Base-by-base conservation (phyloP, 1,140 invertebrate species). In the Aphidius ervi region DNA sequence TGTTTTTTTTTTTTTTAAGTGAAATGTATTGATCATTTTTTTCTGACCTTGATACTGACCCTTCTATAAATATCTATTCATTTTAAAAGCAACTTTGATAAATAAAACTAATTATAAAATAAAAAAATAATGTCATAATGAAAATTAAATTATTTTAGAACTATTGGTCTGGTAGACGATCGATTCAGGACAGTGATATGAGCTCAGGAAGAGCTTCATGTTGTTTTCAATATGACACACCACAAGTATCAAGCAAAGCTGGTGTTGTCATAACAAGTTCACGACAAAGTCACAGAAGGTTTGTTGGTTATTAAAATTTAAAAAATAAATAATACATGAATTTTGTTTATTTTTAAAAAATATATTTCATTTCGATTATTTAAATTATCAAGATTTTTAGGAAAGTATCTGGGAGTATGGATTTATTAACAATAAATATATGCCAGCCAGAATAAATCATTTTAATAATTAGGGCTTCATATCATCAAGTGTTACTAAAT, bases 261-360 rank as follows among this genome's bases (percentile, higher is more conserved):
- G 94, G 94, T 5, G 93, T 95, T 7, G 93, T 96, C 9, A 93
- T 97, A n/a, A 96, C 93, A 1, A 95, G 92, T 39, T 94, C 91
- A 68, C 80, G 94, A 48, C 89, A 93, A 71, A 94, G 93, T 3
- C 91, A 94, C 69, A 77, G 94, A 78, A 90, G 93, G 91, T 94
- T 82, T 75, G 71, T 75, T 61, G 53, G 20, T 9, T 53, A 46
- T 48, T 42, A 20, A 9, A 9, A 45, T 56, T 9, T 3, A 1
- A 6, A 43, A 43, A 43, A 43, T 6, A 43, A 6, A 43, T 43
- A 9, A 6, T 16, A 16, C 16, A 16, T 16, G 16, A 16, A 16
- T 16, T 16, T 16, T 16, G 16, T 16, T 16, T 16, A 16, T 16
- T 16, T 16, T 16, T 16, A 16, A 16, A 31, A 31, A 31, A 31